A percentile compares a stretch with the other conserved stretches of the same genome.
Conservation (phyloP, 1,140 invertebrate genomes). For the Archivesica marissinica region DNA sequence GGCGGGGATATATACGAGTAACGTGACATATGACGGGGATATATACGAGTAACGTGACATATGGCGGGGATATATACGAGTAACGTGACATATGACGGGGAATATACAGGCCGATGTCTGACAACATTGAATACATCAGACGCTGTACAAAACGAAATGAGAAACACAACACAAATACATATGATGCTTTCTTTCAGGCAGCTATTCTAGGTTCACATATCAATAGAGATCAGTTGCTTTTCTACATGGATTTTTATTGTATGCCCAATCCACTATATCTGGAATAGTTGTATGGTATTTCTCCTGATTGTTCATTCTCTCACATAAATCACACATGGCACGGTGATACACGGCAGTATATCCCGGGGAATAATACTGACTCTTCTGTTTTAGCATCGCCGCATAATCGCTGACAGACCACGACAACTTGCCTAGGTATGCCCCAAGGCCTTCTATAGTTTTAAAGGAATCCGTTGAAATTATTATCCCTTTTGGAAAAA, state of each 20-base stretch:
- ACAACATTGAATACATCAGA: no score
- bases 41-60: no score
- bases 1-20: no score
- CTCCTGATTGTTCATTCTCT: conserved; percentile 41
- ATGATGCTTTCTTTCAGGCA: no score
- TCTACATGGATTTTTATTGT: conserved; percentile 23
- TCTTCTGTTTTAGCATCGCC: conserved; percentile 19
- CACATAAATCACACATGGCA: conserved; percentile 50
- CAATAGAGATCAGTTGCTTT: conserved; percentile 14
- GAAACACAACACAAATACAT: no score
- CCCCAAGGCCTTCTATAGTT: conserved; percentile 26
- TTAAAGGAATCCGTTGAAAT: conserved; percentile 43
- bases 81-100: no score
- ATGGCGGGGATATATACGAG: no score
- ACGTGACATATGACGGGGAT: no score
- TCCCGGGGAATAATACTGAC: conserved; percentile 32
- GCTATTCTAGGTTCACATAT: no score
- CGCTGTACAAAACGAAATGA: no score
- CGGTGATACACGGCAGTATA: conserved; percentile 29
- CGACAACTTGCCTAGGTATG: conserved; percentile 16
- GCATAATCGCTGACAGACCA: conserved; percentile 17
- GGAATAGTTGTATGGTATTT: conserved; percentile 43
- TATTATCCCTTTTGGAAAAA: conserved; percentile 25
- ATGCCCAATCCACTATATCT: conserved; percentile 41
- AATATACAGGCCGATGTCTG: no score